Evolutionary conservation across 1,140 invertebrate genomes (phyloP), one percentile per base, ranked within the genome.

Genomic region (Samia ricini): DNA sequence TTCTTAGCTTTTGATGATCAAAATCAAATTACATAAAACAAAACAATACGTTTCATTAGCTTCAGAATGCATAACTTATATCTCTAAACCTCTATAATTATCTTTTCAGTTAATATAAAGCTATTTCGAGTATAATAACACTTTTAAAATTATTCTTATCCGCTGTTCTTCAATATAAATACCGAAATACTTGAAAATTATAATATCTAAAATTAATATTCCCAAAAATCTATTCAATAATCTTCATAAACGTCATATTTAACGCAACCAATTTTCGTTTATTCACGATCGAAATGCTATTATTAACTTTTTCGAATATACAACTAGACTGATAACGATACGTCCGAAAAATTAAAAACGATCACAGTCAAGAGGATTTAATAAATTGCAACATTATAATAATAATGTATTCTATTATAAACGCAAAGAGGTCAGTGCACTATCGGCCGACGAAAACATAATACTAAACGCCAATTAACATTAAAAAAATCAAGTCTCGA

Each of bases 401-500:
- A 57, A 20, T 29, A 36, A n/a, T n/a, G n/a, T 56, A 1, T 52
- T 52, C 7, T 52, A 52, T 21, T 52, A 55, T 23, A 12, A 55
- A 24, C 24, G 3, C 24, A 29, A 7, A 33, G 56, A 36, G 56
- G 56, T 57, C 56, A 57, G 56, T 57, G 56, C 29, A 57, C 56
- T 42, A 29, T 57, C 56, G 26, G 24, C 19, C 33, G 33, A 15
- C 33, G 33, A 42, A 42, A 42, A 42, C 33, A 4, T 22, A 22
- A 21, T 52, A 22, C n/a, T 22, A 52, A 52, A 52, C 19, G 21
- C 51, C 51, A 52, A 52, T 52, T 52, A 52, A 15, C 10, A 57
- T 36, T 36, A 36, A 57, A 57, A 54, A 56, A 56, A 56, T 23
- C 21, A 18, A 52, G 20, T 29, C 15, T 36, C 24, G 56, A 29